A percentile compares a stretch with the other conserved stretches of the same genome.
phyloP scores from a whole-genome alignment of 1,140 invertebrate species.

The Drosophila paulistorum region DNA sequence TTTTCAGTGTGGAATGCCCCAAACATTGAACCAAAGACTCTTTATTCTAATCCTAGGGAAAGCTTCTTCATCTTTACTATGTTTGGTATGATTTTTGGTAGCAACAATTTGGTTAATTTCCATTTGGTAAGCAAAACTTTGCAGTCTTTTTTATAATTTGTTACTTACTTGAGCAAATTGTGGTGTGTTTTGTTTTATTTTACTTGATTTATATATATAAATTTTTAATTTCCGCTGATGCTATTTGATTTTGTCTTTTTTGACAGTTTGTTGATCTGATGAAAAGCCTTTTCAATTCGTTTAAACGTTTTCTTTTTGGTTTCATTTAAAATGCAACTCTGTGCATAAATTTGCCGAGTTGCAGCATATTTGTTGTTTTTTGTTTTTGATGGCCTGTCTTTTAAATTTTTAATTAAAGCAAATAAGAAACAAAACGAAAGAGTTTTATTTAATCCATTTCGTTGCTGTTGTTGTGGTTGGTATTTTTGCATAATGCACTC shows the following conservation, averaged over 20 bases:
- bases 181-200: constrained; percentile 32
- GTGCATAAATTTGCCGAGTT: constrained; percentile 53
- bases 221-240: constrained; percentile 16
- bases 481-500: constrained; percentile 55
- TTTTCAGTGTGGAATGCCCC: no score
- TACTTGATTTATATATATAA: constrained; percentile 33
- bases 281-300: constrained; percentile 15
- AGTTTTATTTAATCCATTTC: constrained; percentile 30
- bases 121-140: constrained; percentile 39
- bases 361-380: constrained; percentile 41
- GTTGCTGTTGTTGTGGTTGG: constrained; percentile 20
- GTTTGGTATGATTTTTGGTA: constrained; percentile 44
- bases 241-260: constrained; percentile 6
- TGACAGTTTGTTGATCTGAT: constrained; percentile 62
- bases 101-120: constrained; percentile 59
- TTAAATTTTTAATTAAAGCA: constrained; percentile 44
- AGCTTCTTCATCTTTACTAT: neutral
- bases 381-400: constrained; percentile 14
- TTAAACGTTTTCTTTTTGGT: constrained; percentile 20
- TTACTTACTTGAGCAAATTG: constrained; percentile 60
- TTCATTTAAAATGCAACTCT: constrained; percentile 64
- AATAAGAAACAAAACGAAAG: constrained; percentile 28
- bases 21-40: no score
- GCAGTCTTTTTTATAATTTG: neutral
- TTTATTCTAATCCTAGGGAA: no score